Base-by-base conservation (phyloP, 2,113 vertebrate species). In the Arvicanthis niloticus region DNA sequence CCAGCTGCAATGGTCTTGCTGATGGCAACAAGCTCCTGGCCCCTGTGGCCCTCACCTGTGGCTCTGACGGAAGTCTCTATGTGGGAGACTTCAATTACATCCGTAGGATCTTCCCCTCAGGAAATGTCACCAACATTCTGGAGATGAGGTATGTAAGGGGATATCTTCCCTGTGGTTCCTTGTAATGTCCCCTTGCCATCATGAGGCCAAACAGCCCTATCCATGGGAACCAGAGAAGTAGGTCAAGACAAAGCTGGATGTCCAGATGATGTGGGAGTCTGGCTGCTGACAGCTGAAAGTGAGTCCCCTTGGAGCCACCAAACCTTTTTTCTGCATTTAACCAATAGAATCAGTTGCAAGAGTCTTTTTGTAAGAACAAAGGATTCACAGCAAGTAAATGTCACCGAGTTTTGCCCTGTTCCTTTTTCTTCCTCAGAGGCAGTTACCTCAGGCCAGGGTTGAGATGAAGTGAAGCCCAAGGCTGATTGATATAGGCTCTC, bases 1-100 rank as follows among this genome's bases (percentile, higher is more conserved):
- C 99, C 15, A 99, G 99, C 98, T 99, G 99, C 98, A 99, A 99
- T 0, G 99, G 99, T 90, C 99, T 99, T 2, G 99, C 99, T 9
- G 99, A 99, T 7, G 99, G 99, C 60, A 99, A 99, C 98, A 99
- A 99, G 95, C 99, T 99, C 86, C 99, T 99, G 97, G 99, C 99
- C 58, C 99, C 99, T 0, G 99, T 99, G 96, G 99, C 99, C 82
- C 98, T 99, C 92, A 99, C 99, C 0, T 99, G 99, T 42, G 99
- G 99, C 77, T 99, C 99, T 0, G 99, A 99, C 37, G 99, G 99
- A 86, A 99, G 99, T 98, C 99, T 99, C 92, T 99, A 99, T 0
- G 99, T 99, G 84, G 99, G 99, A 51, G 99, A 99, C 98, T 99
- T 99, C 99, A 99, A 99, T 99, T 99, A 99, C 93, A 99, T 99